Conservation (phyloP, 1,140 invertebrate species). For the Drosophila punjabiensis region DNA sequence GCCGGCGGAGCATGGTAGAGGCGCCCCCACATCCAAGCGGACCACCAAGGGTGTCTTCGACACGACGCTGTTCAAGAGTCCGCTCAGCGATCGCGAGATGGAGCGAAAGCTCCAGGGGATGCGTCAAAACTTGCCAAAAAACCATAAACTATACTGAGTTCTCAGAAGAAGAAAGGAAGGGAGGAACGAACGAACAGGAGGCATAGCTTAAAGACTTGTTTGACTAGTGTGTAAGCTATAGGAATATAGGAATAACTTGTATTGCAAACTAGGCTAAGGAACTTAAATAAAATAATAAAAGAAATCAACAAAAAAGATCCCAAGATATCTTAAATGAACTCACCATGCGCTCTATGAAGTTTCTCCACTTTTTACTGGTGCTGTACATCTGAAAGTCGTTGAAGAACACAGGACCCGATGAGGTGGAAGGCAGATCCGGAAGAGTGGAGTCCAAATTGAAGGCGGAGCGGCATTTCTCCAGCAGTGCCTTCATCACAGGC, state of each 20-base stretch:
- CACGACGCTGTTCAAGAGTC: conserved; percentile 79
- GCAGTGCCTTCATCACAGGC: conserved; percentile 88
- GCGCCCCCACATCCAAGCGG: conserved; percentile 43
- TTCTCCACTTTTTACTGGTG: conserved; percentile 87
- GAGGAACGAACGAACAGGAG: conserved; percentile 9
- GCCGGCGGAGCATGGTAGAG: conserved; percentile 20
- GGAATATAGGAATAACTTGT: conserved; percentile 13
- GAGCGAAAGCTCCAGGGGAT: conserved; percentile 49
- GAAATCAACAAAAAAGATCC: not conserved
- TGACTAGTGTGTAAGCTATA: conserved; percentile 22
- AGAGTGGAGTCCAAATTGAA: conserved; percentile 86
- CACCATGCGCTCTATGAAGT: conserved; percentile 88
- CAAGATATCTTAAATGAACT: conserved; percentile 37
- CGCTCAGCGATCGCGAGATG: conserved; percentile 61
- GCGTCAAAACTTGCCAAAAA: conserved; percentile 80
- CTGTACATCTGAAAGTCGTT: conserved; percentile 88
- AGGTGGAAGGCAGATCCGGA: conserved; percentile 87
- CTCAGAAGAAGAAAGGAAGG: not conserved
- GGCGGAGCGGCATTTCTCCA: conserved; percentile 87
- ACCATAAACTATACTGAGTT: conserved; percentile 77
- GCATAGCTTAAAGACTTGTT: conserved; percentile 49
- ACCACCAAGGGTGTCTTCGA: conserved; percentile 81
- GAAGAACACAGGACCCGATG: conserved; percentile 87
- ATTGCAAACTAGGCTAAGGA: conserved; percentile 19
- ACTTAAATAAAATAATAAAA: conserved; percentile 24